A percentile compares a stretch with the other conserved stretches of the same genome.
phyloP scores from a whole-genome alignment of 2,113 vertebrate species.

The Epinephelus lanceolatus region DNA sequence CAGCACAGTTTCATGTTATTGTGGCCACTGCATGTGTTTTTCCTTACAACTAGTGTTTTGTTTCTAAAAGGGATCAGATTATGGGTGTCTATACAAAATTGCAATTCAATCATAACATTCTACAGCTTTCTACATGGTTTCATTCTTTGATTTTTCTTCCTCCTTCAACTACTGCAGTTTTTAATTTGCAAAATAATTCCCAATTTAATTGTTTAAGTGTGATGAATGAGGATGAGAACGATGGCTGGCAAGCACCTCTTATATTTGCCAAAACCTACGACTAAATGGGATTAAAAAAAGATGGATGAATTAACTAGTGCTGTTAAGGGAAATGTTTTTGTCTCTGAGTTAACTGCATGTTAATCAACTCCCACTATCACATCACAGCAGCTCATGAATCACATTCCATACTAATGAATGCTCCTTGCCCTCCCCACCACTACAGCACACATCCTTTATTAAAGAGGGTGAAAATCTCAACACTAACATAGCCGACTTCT shows the following conservation, averaged over 20 bases:
- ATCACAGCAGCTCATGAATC: conserved; percentile 56
- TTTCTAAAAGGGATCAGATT: not conserved
- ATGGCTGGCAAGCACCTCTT: not conserved
- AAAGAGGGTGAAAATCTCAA: not conserved
- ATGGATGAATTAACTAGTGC: not conserved
- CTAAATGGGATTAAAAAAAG: not conserved
- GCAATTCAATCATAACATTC: not conserved
- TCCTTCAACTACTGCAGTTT: not conserved
- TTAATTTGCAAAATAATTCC: conserved; percentile 15
- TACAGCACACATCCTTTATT: conserved; percentile 36
- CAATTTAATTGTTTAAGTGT: conserved; percentile 7
- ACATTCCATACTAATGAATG: conserved; percentile 81
- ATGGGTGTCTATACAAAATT: not conserved
- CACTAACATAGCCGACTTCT: not conserved
- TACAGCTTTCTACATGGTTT: not conserved
- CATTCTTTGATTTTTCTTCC: not conserved
- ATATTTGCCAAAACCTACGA: not conserved
- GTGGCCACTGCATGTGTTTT: not conserved
- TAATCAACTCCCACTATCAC: conserved; percentile 37
- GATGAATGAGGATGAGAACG: not conserved
- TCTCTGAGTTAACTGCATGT: conserved; percentile 24
- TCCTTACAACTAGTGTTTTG: not conserved
- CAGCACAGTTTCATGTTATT: not conserved
- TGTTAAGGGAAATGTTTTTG: conserved; percentile 20
- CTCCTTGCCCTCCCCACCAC: conserved; percentile 69